These are phyloP conservation scores for Dendroctonus ponderosae DNA, from an alignment of 1,140 invertebrate genomes.

Conservation along the genomic window DNA sequence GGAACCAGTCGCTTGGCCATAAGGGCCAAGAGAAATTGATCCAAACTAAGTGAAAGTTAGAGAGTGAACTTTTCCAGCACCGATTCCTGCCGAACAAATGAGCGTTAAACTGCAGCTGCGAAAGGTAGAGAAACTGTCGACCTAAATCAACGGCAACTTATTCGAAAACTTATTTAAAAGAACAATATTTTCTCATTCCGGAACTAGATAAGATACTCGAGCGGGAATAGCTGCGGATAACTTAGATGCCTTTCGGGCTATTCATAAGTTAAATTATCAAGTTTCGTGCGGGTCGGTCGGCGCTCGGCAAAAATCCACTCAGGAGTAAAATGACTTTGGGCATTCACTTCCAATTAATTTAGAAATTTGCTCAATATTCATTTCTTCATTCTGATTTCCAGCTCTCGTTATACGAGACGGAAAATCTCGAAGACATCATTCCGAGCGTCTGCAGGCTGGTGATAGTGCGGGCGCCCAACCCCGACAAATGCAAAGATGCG, in stretches of 20 bases:
- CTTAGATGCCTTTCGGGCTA: conserved; percentile 5
- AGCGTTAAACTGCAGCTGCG: no score
- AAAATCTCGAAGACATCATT: conserved; percentile 54
- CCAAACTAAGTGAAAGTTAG: no score
- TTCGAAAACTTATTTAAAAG: conserved; percentile 8
- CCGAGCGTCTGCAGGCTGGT: conserved; percentile 52
- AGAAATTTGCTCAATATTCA: no score
- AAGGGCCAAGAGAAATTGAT: no score
- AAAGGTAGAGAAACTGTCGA: background rate
- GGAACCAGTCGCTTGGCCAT: no score
- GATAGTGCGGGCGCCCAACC: conserved; percentile 53
- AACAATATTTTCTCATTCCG: conserved; percentile 18
- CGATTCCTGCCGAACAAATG: no score
- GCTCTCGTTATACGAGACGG: conserved; percentile 58
- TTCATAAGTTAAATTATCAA: conserved; percentile 11
- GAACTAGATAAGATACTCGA: conserved; percentile 10
- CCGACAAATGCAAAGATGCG: conserved; percentile 45
- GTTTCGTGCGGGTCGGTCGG: background rate
- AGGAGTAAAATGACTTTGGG: no score
- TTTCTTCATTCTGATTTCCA: conserved; percentile 40
- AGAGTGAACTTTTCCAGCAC: no score
- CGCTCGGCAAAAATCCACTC: background rate
- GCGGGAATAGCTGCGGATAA: background rate
- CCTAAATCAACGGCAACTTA: conserved; percentile 5
- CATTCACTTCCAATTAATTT: no score